phyloP scores from a whole-genome alignment of 2,888 invertebrate species.

The Drosophila siamana region DNA sequence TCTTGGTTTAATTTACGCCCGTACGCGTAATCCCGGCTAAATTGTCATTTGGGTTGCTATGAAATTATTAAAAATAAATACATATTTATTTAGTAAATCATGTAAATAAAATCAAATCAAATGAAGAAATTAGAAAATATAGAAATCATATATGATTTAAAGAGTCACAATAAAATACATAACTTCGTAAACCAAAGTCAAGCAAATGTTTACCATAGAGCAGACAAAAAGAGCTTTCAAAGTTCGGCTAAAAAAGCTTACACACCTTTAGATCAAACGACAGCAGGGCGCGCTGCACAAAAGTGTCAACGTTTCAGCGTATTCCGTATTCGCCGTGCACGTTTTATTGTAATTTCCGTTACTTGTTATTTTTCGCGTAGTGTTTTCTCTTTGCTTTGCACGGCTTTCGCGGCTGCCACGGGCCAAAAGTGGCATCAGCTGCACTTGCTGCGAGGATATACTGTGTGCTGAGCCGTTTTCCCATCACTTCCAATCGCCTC shows the following conservation, averaged over 20 bases:
- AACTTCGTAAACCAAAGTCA: no score
- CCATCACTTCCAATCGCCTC: slow-evolving; percentile 10
- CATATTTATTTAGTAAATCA: not conserved
- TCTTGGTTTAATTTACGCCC: not conserved
- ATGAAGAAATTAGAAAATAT: not conserved
- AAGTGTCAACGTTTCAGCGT: not conserved
- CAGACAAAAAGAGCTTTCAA: not conserved
- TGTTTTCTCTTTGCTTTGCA: slow-evolving; percentile 48
- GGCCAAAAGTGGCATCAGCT: slow-evolving; percentile 79
- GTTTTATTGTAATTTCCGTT: slow-evolving; percentile 5
- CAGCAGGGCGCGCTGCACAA: not conserved
- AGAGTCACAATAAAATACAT: no score
- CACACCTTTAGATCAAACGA: not conserved
- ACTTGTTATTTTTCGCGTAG: slow-evolving; percentile 43
- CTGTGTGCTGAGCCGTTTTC: slow-evolving; percentile 67
- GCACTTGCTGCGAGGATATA: slow-evolving; percentile 73
- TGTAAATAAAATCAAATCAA: not conserved
- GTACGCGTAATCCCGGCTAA: not conserved
- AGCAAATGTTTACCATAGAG: not conserved
- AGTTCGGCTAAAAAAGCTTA: not conserved
- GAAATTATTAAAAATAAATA: not conserved
- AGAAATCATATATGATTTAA: no score
- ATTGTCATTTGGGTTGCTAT: not conserved
- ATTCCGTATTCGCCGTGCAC: not conserved
- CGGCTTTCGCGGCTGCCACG: slow-evolving; percentile 67